phyloP scores from a whole-genome alignment of 2,113 vertebrate species.

The Gallinago paraguaiae region DNA sequence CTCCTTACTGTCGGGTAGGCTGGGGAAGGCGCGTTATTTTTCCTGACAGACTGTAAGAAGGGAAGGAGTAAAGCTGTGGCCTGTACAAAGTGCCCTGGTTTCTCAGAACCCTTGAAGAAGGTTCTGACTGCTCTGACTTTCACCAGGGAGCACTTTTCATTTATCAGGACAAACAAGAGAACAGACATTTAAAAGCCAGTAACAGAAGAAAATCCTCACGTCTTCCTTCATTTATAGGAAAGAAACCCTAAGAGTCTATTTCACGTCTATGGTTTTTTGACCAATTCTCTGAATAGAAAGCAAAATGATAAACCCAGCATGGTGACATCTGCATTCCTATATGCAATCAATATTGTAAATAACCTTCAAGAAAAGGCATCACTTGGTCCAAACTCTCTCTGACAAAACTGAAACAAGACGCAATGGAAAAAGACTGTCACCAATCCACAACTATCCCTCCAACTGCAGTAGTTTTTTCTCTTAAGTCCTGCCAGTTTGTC shows the following conservation, averaged over 20 bases:
- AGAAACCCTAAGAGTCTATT: background rate
- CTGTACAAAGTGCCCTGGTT: background rate
- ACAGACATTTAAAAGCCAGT: background rate
- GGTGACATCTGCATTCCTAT: background rate
- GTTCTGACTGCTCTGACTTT: background rate
- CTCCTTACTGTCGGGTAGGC: too few species aligned
- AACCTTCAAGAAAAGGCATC: background rate
- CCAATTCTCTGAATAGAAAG: background rate
- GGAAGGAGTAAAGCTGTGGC: background rate
- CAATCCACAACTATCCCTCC: background rate
- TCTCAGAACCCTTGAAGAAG: background rate
- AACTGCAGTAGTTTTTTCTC: background rate
- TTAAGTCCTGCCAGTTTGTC: background rate
- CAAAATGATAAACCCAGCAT: background rate
- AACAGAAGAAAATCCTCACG: background rate
- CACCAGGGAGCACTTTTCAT: background rate
- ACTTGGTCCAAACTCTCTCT: too few species aligned
- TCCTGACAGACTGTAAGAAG: too few species aligned
- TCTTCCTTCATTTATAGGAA: rapidly evolving
- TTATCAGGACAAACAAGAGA: background rate
- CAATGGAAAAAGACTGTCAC: background rate
- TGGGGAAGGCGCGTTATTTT: too few species aligned
- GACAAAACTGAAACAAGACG: background rate
- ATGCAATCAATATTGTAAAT: background rate
- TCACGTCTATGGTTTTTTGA: background rate